phyloP scores from a whole-genome alignment of 2,888 invertebrate genomes.

The Harpagoxenus sublaevis region DNA sequence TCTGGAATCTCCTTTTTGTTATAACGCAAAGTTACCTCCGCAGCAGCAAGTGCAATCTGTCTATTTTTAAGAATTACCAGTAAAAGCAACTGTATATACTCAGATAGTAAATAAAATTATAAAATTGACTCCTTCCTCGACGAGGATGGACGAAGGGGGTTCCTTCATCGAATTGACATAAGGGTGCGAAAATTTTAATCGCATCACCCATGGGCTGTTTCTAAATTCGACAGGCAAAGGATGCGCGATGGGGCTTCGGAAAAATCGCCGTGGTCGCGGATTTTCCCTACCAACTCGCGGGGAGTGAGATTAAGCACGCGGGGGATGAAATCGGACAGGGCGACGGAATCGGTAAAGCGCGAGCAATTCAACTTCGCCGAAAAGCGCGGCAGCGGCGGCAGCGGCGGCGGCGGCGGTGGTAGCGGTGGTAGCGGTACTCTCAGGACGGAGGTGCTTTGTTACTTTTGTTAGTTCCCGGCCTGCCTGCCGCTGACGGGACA shows the following conservation, averaged over 20 bases:
- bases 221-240: not conserved
- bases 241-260: not conserved
- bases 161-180: not conserved
- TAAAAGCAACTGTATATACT: not conserved
- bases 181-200: constrained; percentile 3
- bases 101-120: not conserved
- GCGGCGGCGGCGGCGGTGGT: constrained; percentile 6
- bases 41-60: no score
- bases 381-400: constrained; percentile 62
- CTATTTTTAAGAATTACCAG: not conserved
- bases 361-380: constrained; percentile 79
- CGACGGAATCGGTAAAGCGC: constrained; percentile 61
- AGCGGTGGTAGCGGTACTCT: constrained; percentile 60
- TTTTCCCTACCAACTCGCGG: constrained; percentile 9
- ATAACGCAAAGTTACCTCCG: not conserved
- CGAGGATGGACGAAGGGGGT: not conserved
- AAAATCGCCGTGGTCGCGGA: not conserved
- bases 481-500: constrained; percentile 84
- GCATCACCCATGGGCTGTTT: not conserved
- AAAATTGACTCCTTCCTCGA: not conserved
- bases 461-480: constrained; percentile 82
- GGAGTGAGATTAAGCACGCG: constrained; percentile 25
- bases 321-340: constrained; percentile 43
- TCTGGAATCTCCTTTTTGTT: not conserved
- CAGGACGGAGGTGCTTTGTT: constrained; percentile 79